These are phyloP conservation scores for Ia io DNA, from an alignment of 2,113 vertebrate species.

Conservation along the genomic window DNA sequence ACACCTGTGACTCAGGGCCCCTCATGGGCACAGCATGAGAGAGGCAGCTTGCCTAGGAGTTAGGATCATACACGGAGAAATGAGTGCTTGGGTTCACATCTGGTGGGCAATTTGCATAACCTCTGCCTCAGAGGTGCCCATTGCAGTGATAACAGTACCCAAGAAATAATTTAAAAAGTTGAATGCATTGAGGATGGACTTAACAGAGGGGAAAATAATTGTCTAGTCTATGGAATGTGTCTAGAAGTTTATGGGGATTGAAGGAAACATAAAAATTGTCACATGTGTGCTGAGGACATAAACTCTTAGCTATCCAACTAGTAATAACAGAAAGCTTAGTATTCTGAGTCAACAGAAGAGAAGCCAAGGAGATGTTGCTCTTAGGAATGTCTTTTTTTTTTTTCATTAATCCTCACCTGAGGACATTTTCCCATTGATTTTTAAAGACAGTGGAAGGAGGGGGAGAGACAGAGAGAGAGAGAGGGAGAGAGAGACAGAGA, in stretches of 20 bases:
- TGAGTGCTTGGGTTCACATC: neutral
- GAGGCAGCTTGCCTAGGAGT: neutral
- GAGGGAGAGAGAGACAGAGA: too few relatives aligned
- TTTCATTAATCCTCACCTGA: too few relatives aligned
- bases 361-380: neutral
- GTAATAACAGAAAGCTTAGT: neutral
- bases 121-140: neutral
- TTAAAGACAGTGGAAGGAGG: too few relatives aligned
- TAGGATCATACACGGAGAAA: neutral
- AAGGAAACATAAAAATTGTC: slow-evolving; percentile 35
- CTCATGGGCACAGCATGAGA: neutral
- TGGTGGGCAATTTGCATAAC: neutral
- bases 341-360: neutral
- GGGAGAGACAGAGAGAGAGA: too few relatives aligned
- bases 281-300: neutral
- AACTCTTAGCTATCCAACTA: neutral
- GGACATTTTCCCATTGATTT: too few relatives aligned
- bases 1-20: neutral
- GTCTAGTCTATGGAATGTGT: neutral
- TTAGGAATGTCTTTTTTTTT: neutral
- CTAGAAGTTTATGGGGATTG: slow-evolving; percentile 6
- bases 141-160: neutral
- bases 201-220: neutral
- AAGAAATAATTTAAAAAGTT: neutral
- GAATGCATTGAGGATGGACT: neutral